A percentile compares a stretch with the other conserved stretches of the same genome.
Conservation (phyloP, 2,113 vertebrate genomes). For the Ophiodon elongatus region DNA sequence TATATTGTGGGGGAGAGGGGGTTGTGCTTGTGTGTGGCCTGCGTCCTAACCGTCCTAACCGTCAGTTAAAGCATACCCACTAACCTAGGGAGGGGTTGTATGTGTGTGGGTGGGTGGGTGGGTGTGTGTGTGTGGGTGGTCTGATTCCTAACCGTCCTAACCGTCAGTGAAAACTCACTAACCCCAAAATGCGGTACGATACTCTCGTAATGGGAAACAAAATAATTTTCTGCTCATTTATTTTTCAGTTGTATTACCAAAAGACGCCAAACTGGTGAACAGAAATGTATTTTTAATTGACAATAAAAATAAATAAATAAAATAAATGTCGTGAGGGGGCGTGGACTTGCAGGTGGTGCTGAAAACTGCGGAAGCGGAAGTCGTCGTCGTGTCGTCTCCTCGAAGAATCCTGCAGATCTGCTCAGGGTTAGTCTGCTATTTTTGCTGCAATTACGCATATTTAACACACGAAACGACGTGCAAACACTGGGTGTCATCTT, state of each 20-base stretch:
- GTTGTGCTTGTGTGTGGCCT: too few species aligned
- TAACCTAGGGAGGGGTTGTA: too few species aligned
- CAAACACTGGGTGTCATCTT: accelerated
- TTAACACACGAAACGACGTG: accelerated
- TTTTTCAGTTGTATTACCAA: accelerated
- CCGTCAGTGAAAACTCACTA: background rate
- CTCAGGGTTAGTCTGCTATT: conserved; percentile 52
- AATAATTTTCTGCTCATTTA: background rate
- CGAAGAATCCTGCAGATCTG: conserved; percentile 46
- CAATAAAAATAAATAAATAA: too few species aligned
- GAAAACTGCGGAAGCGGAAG: conserved; percentile 76
- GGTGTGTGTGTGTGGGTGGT: background rate
- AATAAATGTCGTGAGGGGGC: conserved; percentile 10
- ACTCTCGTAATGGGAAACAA: background rate
- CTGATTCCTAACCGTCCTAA: background rate
- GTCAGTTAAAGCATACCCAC: too few species aligned
- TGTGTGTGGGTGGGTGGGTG: background rate
- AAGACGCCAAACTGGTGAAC: background rate
- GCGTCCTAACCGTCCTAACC: too few species aligned
- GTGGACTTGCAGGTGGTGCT: conserved; percentile 41
- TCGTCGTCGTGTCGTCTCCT: conserved; percentile 13
- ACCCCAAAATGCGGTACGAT: too few species aligned
- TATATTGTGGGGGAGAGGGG: too few species aligned
- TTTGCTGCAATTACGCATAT: background rate
- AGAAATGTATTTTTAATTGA: background rate